Conservation (phyloP, 1,140 invertebrate species). For the Sinella curviseta region DNA sequence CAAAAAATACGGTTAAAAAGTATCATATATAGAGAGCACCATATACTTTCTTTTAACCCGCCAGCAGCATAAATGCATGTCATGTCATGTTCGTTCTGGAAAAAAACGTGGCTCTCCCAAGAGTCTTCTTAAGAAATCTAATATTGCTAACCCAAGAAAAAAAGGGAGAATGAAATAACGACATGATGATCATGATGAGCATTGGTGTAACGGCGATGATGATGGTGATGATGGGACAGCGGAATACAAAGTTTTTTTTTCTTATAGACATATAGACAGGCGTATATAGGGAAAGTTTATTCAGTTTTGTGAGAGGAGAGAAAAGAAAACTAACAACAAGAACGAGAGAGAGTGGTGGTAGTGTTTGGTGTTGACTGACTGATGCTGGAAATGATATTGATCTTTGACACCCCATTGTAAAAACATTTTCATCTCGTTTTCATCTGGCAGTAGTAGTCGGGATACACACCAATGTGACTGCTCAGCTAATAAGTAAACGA, state of each 20-base stretch:
- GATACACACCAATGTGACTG: not conserved
- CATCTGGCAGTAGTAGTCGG: not conserved
- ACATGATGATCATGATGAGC: constrained; percentile 8
- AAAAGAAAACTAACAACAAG: too few relatives aligned
- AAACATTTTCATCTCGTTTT: constrained; percentile 37
- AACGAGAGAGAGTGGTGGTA: too few relatives aligned
- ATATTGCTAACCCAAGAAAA: not conserved
- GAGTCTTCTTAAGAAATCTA: constrained; percentile 3
- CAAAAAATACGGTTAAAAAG: too few relatives aligned
- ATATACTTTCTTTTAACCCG: too few relatives aligned
- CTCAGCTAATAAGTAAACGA: not conserved
- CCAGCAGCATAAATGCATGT: not conserved
- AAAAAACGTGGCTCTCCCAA: not conserved
- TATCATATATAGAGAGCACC: too few relatives aligned
- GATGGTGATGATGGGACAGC: not conserved
- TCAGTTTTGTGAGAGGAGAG: too few relatives aligned
- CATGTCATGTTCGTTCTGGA: not conserved
- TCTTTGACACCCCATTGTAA: constrained; percentile 45
- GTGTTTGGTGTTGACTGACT: not conserved
- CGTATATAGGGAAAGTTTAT: too few relatives aligned
- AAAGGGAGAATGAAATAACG: not conserved
- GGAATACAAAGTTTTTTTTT: too few relatives aligned
- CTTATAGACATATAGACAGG: too few relatives aligned
- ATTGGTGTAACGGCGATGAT: not conserved
- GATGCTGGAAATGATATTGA: constrained; percentile 38